A percentile compares a stretch with the other conserved stretches of the same genome.
Conservation (phyloP, 92 coral and sea anemone genomes). For the Actinernus sp. region DNA sequence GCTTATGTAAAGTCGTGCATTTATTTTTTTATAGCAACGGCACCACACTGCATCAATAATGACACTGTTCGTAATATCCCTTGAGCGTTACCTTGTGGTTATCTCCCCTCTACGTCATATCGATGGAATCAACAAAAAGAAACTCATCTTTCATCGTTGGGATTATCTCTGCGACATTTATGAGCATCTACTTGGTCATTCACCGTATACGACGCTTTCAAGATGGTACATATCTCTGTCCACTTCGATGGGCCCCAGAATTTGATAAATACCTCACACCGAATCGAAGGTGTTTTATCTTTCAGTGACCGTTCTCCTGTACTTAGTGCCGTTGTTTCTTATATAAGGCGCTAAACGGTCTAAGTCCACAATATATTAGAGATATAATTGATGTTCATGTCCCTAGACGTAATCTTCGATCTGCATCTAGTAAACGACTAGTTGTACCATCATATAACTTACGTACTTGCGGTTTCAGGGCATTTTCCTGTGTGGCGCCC, state of each 20-base stretch:
- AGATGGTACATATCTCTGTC: constrained; percentile 21
- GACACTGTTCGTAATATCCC: constrained; percentile 44
- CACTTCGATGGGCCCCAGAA: constrained; percentile 32
- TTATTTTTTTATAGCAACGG: too few species aligned
- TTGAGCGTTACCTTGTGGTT: constrained; percentile 58
- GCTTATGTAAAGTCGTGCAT: constrained; percentile 57
- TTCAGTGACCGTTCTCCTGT: constrained; percentile 20
- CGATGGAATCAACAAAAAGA: too few species aligned
- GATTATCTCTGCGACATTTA: constrained; percentile 24
- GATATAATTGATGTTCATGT: too few species aligned
- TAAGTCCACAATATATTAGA: too few species aligned
- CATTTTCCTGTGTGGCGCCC: too few species aligned
- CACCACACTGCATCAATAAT: constrained; percentile 58
- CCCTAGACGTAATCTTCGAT: too few species aligned
- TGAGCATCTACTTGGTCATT: constrained; percentile 31
- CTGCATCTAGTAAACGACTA: too few species aligned
- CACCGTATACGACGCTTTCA: not conserved
- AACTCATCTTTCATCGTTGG: constrained; percentile 33
- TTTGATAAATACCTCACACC: constrained; percentile 25
- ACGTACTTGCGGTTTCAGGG: too few species aligned
- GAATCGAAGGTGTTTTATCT: constrained; percentile 43
- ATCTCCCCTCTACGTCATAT: constrained; percentile 49
- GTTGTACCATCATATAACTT: too few species aligned
- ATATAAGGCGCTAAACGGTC: too few species aligned
- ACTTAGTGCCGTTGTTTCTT: constrained; percentile 26